Base-by-base conservation (phyloP, 2,888 invertebrate species). In the Andrena hattorfiana region DNA sequence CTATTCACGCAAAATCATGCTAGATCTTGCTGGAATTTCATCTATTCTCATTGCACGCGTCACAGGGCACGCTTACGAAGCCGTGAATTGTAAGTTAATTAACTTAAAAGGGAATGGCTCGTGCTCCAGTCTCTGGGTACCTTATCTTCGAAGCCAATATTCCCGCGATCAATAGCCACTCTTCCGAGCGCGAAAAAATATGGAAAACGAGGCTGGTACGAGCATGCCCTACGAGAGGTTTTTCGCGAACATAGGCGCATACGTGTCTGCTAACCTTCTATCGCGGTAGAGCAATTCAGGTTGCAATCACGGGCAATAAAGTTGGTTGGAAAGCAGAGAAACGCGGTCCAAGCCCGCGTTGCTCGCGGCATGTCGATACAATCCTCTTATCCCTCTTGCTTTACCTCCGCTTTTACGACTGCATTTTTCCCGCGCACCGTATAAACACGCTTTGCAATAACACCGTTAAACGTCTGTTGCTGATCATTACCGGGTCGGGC, bases 321-420 rank as follows among this genome's bases (percentile, higher is more conserved):
- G 77, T 76, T 49, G 76, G 62, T 7, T 5, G 49, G 42, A 49
- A 42, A 77, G 76, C 48, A 77, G 1, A 75, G 77, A 76, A 77
- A 75, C 66, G 66, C 77, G 66, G 28, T 10, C 20, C 26, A 16
- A 48, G 66, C 49, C 30, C 49, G 26, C 64, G 60, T 74, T 63
- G 74, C 75, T 60, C 71, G 75, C n/a, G 63, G 35, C 74, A 35
- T 35, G 80, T 66, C 80, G 78, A 80, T 78, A 54, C 79, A 79
- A 78, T 79, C 66, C 80, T 64, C 78, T 78, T 78, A 77, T 64
- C 60, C 59, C 28, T 20, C n/a, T 26, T 32, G 63, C 23, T 69
- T 77, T 49, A 77, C 13, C 69, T 20, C 42, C 67, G 23, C 71
- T 32, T 82, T 82, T 80, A 70, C 69, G 73, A 64, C 69, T 30